Base-by-base conservation (phyloP, 2,113 vertebrate genomes). In the Laticauda colubrina region DNA sequence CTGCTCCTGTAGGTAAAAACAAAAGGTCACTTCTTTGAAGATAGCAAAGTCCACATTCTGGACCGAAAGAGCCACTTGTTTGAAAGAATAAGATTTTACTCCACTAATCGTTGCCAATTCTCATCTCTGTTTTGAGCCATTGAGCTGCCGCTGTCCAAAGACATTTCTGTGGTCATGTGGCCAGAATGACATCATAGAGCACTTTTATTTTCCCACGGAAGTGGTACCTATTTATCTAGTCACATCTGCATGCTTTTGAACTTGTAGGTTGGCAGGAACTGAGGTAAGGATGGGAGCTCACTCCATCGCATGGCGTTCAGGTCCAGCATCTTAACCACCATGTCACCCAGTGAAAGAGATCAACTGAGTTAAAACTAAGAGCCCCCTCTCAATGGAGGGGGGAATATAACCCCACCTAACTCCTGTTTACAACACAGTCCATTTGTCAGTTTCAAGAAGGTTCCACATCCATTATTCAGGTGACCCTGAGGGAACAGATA, bases 221-320 rank as follows among this genome's bases (percentile, higher is more conserved):
- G 26, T 29, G 59, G 59, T 64, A 29, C 59, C 26, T 29, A 29
- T 64, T 64, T 64, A 64, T 64, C 59, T 64, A 12, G 8, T 64
- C 9, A 24, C 24, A 0, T 61, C 3, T 29, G 10, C 26, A 4
- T 61, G 59, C 9, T 61, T 61, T 61, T 26, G 10, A 64, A 64
- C 26, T 29, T 9, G 24, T 26, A 61, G 57, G 57, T 61, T 61
- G 26, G 59, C 10, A 29, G 26, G 59, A 59, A 9, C 59, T 26
- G 59, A 64, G 59, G 10, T 24, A 10, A 29, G 59, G 26, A 64
- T 1, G 3, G 59, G 59, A 64, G 10, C 59, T 64, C 59, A 64
- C 3, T 10, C 59, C 24, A 3, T 61, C 3, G 10, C 0, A 0
- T 12, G 10, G 26, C 0, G 59, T 26, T 64, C 26, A 3, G 59